phyloP scores from a whole-genome alignment of 1,140 invertebrate species.

The Drosophila mayri region DNA sequence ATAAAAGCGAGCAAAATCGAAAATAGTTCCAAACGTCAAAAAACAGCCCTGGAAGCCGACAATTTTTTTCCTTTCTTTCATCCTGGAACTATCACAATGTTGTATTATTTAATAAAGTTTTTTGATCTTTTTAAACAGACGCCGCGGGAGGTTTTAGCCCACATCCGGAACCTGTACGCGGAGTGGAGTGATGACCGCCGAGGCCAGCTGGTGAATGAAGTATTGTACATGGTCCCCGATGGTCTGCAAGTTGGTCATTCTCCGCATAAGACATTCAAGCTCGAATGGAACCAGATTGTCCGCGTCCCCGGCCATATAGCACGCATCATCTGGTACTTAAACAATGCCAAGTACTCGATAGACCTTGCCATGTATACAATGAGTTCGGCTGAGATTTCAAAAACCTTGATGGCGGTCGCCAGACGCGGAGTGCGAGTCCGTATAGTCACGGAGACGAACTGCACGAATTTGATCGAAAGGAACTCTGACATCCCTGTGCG shows the following conservation, averaged over 20 bases:
- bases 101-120: slow-evolving; percentile 40
- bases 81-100: slow-evolving; percentile 9
- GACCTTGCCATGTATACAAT: slow-evolving; percentile 36
- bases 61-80: not conserved
- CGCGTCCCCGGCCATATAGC: not conserved
- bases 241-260: not conserved
- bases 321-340: slow-evolving; percentile 8
- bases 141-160: not conserved
- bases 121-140: slow-evolving; percentile 7
- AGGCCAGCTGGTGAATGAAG: slow-evolving; percentile 6
- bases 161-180: not conserved
- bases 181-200: slow-evolving; percentile 12
- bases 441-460: slow-evolving; percentile 7
- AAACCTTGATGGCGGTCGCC: not conserved
- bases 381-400: not conserved
- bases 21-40: too few species aligned
- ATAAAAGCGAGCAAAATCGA: too few species aligned
- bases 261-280: not conserved
- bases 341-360: slow-evolving; percentile 17
- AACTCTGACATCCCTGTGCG: not conserved
- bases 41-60: not conserved
- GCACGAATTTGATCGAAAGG: not conserved
- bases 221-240: not conserved
- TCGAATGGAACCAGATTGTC: not conserved
- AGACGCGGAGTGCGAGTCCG: slow-evolving; percentile 34